Base-by-base conservation (phyloP, 2,113 vertebrate species). In the Periophthalmodon schlosseri region DNA sequence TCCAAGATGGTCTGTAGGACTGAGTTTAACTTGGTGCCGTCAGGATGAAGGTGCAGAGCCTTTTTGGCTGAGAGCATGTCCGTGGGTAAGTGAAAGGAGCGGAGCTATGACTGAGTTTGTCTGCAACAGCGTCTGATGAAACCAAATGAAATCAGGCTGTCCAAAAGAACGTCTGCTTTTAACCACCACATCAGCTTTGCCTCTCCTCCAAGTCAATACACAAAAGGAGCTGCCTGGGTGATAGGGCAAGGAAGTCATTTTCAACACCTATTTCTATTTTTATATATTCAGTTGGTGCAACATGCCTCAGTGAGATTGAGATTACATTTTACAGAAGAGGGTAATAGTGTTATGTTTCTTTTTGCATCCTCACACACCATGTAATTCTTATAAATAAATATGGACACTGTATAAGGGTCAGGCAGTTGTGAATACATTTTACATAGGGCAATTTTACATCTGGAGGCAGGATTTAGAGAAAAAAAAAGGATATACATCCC, bases 71-170 rank as follows among this genome's bases (percentile, higher is more conserved):
- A 73, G 44, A 46, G 10, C 15, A 46, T 73, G 85, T 83, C 84
- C 78, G 56, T 54, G 5, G 23, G 81, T 81, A 70, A 69, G 66
- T 63, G 74, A 67, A 64, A 52, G 67, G 54, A 44, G 61, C 18
- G 13, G 44, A 39, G 72, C 72, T 13, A 69, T 54, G 77, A 57
- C 76, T 61, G 44, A 70, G 79, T 60, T 76, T 54, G 50, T 87
- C 74, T 69, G 76, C 20, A 34, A 46, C 9, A 28, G 63, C 70
- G 60, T 58, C 77, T 93, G 91, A 94, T 92, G 90, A 93, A 94
- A 93, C 83, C 67, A 56, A 86, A 87, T 72, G 89, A 91, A 92
- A 93, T 89, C 84, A 72, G 76, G 71, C 75, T 56, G 73, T 75
- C 67, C 21, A 80, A 86, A 77, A 69, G 67, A 73, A 66, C 68